Evolutionary conservation across 2,797 vertebrate genomes (phyloP), one percentile per base, ranked within the genome.

Genomic region (Coracias cyanogaster): DNA sequence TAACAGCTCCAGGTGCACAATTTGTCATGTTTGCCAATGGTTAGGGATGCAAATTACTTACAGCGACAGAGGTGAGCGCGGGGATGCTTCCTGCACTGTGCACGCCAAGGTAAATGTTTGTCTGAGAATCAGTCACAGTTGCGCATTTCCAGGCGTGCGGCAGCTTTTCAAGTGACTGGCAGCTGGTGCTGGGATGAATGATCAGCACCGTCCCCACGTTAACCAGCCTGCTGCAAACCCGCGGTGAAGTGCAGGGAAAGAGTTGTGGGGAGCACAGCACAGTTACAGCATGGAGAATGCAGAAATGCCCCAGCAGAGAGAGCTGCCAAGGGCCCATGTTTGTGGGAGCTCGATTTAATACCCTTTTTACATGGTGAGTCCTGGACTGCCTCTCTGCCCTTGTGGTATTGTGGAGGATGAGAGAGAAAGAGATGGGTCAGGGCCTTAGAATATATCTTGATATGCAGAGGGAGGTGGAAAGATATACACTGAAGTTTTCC

Each of bases 81-180:
- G 79, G 20, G 70, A 82, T 72, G 62, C 83, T 65, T 71, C 81
- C 89, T 83, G 55, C 35, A 55, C 79, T 80, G 76, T 21, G 65
- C 2, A 4, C 78, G 95, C 94, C 94, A 92, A 93, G 86, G 95
- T 72, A 94, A 97, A 98, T 94, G 66, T 91, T 95, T 96, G 82
- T 65, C 94, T 86, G 82, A 80, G 81, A 71, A 82, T 93, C 87
- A 66, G 86, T 87, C 93, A 58, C 41, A 45, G 82, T 61, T 52
- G 62, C 19, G 2, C 39, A 33, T 95, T 94, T 96, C 89, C 96
- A 97, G 96, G 72, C 97, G 95, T 62, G 80, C 3, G 3, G 33
- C 67, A 77, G 51, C 41, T 80, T 76, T 74, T 76, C 61, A 15
- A 93, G 48, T 51, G 77, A 15, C 67, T 73, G 87, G 58, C 91